Percentiles rank a stretch among this genome's conserved stretches.
These are phyloP conservation scores for Cynodonichthys magdalenae DNA, from an alignment of 2,797 vertebrate genomes.

Conservation along the genomic window DNA sequence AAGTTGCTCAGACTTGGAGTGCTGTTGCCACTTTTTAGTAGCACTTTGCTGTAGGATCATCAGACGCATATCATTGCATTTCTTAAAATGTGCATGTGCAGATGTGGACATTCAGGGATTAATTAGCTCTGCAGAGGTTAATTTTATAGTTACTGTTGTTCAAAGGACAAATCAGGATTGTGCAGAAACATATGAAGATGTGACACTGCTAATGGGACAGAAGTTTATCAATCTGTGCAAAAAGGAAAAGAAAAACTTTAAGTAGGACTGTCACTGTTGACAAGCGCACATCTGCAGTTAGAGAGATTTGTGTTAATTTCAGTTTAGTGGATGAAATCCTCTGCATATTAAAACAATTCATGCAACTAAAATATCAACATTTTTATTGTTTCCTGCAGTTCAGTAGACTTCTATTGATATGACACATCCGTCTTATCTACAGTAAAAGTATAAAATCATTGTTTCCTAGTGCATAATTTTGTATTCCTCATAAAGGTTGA, in stretches of 20 bases:
- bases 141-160: not conserved
- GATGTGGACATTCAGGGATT: constrained; percentile 12
- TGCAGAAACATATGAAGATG: not conserved
- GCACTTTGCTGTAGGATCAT: not conserved
- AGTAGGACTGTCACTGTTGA: not conserved
- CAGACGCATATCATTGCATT: not conserved
- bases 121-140: not conserved
- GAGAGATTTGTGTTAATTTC: no score
- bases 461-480: not conserved
- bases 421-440: no score
- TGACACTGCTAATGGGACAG: not conserved
- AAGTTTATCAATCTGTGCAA: constrained; percentile 2
- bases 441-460: not conserved
- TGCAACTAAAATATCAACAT: no score
- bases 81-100: not conserved
- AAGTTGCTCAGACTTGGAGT: not conserved
- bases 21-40: not conserved
- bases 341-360: no score
- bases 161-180: constrained; percentile 6
- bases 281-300: no score
- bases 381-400: no score
- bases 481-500: not conserved
- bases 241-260: not conserved
- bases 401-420: no score
- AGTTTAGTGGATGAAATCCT: no score